phyloP scores from a whole-genome alignment of 2,888 invertebrate species.

The Cephus nigrinus region DNA sequence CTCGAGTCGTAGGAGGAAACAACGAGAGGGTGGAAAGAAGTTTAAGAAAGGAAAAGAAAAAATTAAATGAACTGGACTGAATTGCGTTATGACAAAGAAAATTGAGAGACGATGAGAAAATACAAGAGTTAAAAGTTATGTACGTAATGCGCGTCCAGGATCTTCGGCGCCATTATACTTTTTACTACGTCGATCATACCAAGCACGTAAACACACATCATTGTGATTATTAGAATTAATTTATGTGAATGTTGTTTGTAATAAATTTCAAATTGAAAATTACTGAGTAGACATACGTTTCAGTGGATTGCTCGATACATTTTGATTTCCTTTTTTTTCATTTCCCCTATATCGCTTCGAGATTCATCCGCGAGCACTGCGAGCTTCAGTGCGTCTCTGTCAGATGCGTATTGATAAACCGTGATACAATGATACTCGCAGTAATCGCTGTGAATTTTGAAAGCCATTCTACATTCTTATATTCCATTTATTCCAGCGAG shows the following conservation, averaged over 20 bases:
- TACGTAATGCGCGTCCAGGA: neutral
- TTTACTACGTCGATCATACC: neutral
- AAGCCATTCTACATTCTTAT: neutral
- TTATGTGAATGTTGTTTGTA: constrained; percentile 48
- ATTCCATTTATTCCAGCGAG: neutral
- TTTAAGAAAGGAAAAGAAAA: neutral
- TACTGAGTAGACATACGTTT: neutral
- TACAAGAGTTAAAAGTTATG: neutral
- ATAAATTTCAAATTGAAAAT: constrained; percentile 40
- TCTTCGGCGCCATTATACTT: neutral
- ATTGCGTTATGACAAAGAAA: neutral
- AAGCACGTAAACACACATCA: constrained; percentile 16
- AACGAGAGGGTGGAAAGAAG: neutral
- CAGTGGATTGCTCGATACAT: no score
- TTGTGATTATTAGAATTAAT: constrained; percentile 44
- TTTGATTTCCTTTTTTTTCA: constrained; percentile 14
- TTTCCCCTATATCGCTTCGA: neutral
- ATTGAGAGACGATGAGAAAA: neutral
- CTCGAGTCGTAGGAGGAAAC: constrained; percentile 17
- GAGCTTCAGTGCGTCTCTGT: neutral
- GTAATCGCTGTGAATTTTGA: neutral
- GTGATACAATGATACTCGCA: neutral
- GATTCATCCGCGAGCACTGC: neutral
- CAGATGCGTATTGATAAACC: neutral
- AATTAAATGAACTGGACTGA: neutral